Percentiles rank a stretch among this genome's conserved stretches.
phyloP scores from a whole-genome alignment of 2,888 invertebrate species.

The Hipparchia sbordonii region DNA sequence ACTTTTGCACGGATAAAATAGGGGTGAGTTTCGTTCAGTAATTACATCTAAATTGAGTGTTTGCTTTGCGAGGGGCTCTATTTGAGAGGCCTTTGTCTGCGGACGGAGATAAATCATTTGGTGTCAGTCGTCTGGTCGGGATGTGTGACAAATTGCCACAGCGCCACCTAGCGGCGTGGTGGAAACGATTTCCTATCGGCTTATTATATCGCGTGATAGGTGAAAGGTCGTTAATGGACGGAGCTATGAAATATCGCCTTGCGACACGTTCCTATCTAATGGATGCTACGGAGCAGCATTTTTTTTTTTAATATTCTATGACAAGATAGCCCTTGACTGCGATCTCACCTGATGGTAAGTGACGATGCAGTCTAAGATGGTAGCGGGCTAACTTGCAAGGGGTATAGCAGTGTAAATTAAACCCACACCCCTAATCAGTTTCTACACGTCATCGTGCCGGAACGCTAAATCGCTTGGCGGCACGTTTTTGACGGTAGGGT shows the following conservation, averaged over 20 bases:
- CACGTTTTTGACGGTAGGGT: no score
- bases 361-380: no score
- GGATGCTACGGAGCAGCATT: not conserved
- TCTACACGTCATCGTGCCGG: no score
- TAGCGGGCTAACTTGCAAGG: no score
- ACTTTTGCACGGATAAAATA: slow-evolving; percentile 59
- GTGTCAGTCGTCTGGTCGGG: slow-evolving; percentile 67
- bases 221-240: slow-evolving; percentile 33
- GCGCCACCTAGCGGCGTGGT: slow-evolving; percentile 59
- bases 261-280: slow-evolving; percentile 30
- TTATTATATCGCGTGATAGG: slow-evolving; percentile 37
- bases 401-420: no score
- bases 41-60: slow-evolving; percentile 72
- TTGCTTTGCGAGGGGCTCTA: slow-evolving; percentile 71
- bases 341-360: no score
- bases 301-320: no score
- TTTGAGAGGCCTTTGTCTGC: slow-evolving; percentile 74
- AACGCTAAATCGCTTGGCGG: no score
- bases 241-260: slow-evolving; percentile 18
- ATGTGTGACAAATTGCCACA: slow-evolving; percentile 76
- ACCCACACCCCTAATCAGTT: no score
- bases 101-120: slow-evolving; percentile 73
- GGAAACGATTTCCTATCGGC: slow-evolving; percentile 39
- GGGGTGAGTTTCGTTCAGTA: slow-evolving; percentile 63
- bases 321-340: no score